phyloP scores from a whole-genome alignment of 2,888 invertebrate species.

The Sphaerolaimus hirsutus region DNA sequence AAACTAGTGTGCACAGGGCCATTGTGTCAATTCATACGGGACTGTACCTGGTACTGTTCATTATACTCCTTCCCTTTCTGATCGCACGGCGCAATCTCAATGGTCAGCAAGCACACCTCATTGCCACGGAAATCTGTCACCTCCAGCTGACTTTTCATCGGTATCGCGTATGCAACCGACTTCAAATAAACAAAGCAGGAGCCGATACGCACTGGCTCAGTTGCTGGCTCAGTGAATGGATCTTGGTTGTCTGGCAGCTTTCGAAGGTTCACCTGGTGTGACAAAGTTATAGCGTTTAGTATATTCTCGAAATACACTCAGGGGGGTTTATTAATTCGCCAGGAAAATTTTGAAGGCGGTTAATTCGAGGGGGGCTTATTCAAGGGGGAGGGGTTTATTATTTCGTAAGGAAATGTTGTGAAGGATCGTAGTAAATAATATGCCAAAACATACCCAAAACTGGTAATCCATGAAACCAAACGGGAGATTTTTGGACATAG shows the following conservation, averaged over 20 bases:
- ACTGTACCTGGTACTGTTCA: background rate
- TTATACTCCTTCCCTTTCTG: slow-evolving; percentile 14
- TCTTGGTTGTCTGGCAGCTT: slow-evolving; percentile 26
- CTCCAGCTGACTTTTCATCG: slow-evolving; percentile 29
- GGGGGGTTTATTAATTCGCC: no score
- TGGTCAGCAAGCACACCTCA: slow-evolving; percentile 25
- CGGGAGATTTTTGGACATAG: no score
- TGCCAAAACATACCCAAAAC: no score
- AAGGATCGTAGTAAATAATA: no score
- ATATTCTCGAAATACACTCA: no score
- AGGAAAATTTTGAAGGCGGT: no score
- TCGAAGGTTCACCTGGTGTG: background rate
- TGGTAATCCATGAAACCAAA: no score
- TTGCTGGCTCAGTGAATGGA: slow-evolving; percentile 30
- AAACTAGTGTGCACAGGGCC: no score
- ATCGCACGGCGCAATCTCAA: slow-evolving; percentile 30
- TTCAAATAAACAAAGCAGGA: slow-evolving; percentile 22
- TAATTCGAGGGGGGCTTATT: no score
- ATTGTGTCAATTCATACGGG: background rate
- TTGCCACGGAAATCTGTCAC: slow-evolving; percentile 29
- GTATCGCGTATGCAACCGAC: slow-evolving; percentile 24
- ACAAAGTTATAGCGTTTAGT: no score
- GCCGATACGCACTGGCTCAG: slow-evolving; percentile 29
- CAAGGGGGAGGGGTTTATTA: no score
- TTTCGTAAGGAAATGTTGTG: no score